Evolutionary conservation across 1,140 invertebrate species (phyloP).

Genomic region (Druon quercuslanigerum): DNA sequence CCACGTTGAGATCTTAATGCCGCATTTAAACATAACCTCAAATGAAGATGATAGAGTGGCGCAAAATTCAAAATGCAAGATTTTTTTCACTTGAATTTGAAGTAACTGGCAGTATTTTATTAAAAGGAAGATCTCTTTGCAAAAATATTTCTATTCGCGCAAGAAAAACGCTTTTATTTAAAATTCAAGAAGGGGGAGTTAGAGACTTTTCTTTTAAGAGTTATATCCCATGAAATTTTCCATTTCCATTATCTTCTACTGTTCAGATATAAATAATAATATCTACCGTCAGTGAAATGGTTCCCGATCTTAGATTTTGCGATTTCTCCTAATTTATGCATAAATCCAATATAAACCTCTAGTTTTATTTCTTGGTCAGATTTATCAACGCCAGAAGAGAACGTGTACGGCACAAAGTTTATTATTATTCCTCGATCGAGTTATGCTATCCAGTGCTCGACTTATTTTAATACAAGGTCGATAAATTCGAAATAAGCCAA

Average conservation of each 20-base stretch:
- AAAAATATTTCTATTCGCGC: too few species aligned
- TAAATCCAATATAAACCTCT: neutral
- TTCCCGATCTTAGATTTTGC: neutral
- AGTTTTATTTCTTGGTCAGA: neutral
- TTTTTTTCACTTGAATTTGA: too few species aligned
- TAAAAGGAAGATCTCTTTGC: too few species aligned
- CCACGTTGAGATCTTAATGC: too few species aligned
- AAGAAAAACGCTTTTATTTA: too few species aligned
- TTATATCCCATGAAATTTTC: neutral
- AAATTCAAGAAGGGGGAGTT: too few species aligned
- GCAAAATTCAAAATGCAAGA: too few species aligned
- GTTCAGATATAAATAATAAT: neutral
- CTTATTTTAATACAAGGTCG: constrained; percentile 1
- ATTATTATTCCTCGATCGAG: neutral
- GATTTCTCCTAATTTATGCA: neutral
- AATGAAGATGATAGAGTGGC: too few species aligned
- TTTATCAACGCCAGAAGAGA: neutral
- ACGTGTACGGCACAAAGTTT: neutral
- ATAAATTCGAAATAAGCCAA: neutral
- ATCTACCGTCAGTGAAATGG: neutral
- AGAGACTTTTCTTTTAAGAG: too few species aligned
- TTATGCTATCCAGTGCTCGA: neutral
- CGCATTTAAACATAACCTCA: too few species aligned
- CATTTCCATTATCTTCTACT: neutral
- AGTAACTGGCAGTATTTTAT: too few species aligned